Evolutionary conservation across 35 echinoderm and acorn worm species (phyloP), one percentile per base, ranked within the genome.

Genomic region (Nesometra sesokonis): DNA sequence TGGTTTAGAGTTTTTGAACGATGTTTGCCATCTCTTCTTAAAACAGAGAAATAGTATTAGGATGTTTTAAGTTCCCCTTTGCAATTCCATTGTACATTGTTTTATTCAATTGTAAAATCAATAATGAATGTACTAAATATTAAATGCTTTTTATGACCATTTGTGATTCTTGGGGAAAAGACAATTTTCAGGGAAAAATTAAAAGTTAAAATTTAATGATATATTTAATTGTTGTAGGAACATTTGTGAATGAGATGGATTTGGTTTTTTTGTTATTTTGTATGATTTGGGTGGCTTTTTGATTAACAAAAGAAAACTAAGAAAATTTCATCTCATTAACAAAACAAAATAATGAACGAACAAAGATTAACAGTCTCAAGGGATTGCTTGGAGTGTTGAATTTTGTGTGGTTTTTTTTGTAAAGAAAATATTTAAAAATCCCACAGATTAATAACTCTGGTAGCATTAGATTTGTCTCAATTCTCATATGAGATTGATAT

Each of bases 351-450:
- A 43, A 15, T 43, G 5, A 43, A 43, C 15, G 39, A 43, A 15
- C 15, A 67, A 43, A 67, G 52, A 19, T 67, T 67, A 67, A 43
- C 39, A 43, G 1, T 67, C 23, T 17, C 0, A 43, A 19, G 52
- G 52, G 52, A 67, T 67, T 67, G 52, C 7, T 19, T 67, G 52
- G 52, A 67, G 9, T 67, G 52, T 67, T 67, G 52, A 27, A 67
- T 67, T 67, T 67, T 67, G 52, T 67, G 52, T 67, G 52, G 52
- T 67, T 67, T 67, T 67, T 67, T 67, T 67, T 67, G 52, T 67
- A 67, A 67, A 67, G 52, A 67, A 67, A 67, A 13, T 13, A n/a
- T n/a, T 67, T 19, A 3, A 67, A 67, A 67, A 67, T 67, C 52
- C 23, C 52, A 67, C 52, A 67, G 15, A 43, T 43, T 43, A 43